Evolutionary conservation across 2,888 invertebrate species (phyloP).

Genomic region (Pollenia angustigena): DNA sequence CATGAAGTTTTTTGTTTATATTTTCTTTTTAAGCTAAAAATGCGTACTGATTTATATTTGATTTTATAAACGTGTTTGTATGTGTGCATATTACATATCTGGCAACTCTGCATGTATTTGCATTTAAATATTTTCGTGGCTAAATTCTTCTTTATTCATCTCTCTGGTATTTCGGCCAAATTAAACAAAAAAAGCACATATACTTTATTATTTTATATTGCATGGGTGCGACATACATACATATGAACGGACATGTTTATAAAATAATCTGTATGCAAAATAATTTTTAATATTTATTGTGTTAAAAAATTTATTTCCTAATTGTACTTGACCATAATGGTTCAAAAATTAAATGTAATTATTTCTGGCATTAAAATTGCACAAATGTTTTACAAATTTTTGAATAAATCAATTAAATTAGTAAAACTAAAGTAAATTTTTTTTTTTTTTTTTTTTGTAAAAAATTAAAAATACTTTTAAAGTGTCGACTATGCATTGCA

Average conservation of each 20-base stretch:
- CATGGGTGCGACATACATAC: slow-evolving; percentile 7
- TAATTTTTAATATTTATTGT: slow-evolving; percentile 48
- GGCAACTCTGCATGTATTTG: slow-evolving; percentile 31
- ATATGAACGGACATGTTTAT: slow-evolving; percentile 59
- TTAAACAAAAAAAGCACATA: slow-evolving; percentile 4
- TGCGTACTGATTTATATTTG: slow-evolving; percentile 21
- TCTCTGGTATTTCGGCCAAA: slow-evolving; percentile 66
- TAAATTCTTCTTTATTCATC: slow-evolving; percentile 59
- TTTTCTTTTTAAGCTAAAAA: slow-evolving; percentile 16
- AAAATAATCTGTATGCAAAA: slow-evolving; percentile 53
- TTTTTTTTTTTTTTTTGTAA: no score
- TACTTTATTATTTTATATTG: neutral
- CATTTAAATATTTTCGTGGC: slow-evolving; percentile 36
- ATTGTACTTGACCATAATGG: slow-evolving; percentile 74
- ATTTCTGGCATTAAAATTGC: slow-evolving; percentile 8
- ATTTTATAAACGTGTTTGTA: neutral
- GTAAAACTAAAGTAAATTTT: neutral
- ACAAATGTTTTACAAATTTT: slow-evolving; percentile 9
- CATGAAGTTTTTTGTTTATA: slow-evolving; percentile 37
- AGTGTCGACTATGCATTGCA: no score
- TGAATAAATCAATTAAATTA: neutral
- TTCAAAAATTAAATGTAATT: slow-evolving; percentile 19
- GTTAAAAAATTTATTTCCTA: slow-evolving; percentile 77
- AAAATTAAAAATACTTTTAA: no score
- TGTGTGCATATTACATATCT: slow-evolving; percentile 7